Percentiles rank a stretch among this genome's conserved stretches.
phyloP scores from a whole-genome alignment of 2,888 invertebrate genomes.

The Eupithecia tripunctaria region DNA sequence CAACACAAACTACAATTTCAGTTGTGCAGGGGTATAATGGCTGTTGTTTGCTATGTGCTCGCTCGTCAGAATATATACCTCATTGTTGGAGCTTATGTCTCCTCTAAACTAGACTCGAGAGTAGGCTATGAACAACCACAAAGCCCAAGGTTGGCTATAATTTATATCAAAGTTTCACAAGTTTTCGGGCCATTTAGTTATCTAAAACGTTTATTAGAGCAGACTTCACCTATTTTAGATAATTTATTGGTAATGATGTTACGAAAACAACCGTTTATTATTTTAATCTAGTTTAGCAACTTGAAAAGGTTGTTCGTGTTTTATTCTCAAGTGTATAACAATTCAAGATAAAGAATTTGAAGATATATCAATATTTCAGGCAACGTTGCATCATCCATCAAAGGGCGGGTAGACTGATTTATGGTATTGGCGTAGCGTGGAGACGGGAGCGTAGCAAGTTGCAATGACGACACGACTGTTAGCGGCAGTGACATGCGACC shows the following conservation, averaged over 20 bases:
- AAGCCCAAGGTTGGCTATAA: conserved; percentile 32
- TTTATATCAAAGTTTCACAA: conserved; percentile 31
- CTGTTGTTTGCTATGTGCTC: conserved; percentile 25
- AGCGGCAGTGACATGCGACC: conserved; percentile 63
- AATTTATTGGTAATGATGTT: conserved; percentile 9
- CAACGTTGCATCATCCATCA: conserved; percentile 72
- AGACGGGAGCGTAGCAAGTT: conserved; percentile 71
- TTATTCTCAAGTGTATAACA: conserved; percentile 18
- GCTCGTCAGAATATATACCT: conserved; percentile 30
- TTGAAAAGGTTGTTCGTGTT: not conserved
- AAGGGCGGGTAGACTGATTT: conserved; percentile 75
- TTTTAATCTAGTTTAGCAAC: not conserved
- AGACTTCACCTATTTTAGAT: conserved; percentile 13
- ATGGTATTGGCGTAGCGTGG: conserved; percentile 71
- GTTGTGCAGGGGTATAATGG: conserved; percentile 18
- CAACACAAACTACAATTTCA: conserved; percentile 18
- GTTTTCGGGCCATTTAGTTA: conserved; percentile 26
- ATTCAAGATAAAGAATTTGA: conserved; percentile 50
- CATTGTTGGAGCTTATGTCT: conserved; percentile 27
- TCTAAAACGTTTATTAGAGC: conserved; percentile 21
- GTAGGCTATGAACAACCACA: conserved; percentile 31
- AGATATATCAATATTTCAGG: conserved; percentile 58
- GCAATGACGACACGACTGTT: conserved; percentile 78
- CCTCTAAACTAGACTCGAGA: conserved; percentile 28
- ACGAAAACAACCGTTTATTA: not conserved